phyloP scores from a whole-genome alignment of 2,113 vertebrate genomes.

The Bufo gargarizans region DNA sequence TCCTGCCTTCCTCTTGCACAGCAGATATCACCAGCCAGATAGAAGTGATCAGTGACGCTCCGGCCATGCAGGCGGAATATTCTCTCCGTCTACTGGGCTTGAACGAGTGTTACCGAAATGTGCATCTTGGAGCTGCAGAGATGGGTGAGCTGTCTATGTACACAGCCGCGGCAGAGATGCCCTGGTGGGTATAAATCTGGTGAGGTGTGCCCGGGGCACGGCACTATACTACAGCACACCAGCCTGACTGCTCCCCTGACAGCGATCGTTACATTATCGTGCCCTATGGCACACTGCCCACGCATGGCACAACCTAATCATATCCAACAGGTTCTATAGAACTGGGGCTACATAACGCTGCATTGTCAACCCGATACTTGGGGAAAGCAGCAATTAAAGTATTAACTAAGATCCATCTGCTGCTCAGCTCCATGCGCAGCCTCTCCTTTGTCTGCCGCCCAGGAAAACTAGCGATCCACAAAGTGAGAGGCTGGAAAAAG shows the following conservation, averaged over 20 bases:
- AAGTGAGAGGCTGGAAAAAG: constrained; percentile 15
- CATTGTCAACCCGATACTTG: constrained; percentile 61
- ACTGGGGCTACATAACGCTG: constrained; percentile 11
- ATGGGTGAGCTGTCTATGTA: too few relatives aligned
- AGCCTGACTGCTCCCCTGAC: neutral
- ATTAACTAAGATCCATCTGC: constrained; percentile 65
- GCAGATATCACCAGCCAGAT: too few relatives aligned
- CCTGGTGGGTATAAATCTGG: too few relatives aligned
- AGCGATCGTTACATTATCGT: neutral
- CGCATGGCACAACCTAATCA: constrained; percentile 31
- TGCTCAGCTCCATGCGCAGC: neutral
- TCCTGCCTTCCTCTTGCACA: too few relatives aligned
- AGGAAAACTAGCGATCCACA: constrained; percentile 19
- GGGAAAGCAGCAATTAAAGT: constrained; percentile 62
- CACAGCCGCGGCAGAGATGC: too few relatives aligned
- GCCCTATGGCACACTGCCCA: constrained; percentile 47
- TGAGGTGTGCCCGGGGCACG: too few relatives aligned
- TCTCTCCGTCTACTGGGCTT: too few relatives aligned
- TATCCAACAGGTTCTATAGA: constrained; percentile 60
- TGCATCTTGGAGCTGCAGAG: too few relatives aligned
- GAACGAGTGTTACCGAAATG: too few relatives aligned
- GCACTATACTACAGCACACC: too few relatives aligned
- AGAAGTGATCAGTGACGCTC: too few relatives aligned
- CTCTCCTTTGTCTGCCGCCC: constrained; percentile 62
- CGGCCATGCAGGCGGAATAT: neutral